Evolutionary conservation across 2,113 vertebrate species (phyloP).

Genomic region (Pseudolaguvia tuberculata): DNA sequence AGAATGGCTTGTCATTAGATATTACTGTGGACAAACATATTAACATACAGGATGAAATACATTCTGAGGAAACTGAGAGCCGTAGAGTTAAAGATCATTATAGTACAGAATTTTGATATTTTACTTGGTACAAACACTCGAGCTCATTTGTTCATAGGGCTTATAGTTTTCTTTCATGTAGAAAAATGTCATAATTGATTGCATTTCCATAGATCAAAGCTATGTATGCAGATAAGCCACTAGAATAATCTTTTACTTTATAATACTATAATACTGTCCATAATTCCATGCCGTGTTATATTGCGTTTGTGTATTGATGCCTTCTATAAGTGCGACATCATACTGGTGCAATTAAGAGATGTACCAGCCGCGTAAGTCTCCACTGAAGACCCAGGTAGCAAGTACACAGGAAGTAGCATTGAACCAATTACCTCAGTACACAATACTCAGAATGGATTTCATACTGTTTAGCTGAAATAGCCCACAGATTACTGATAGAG

Average conservation of each 20-base stretch:
- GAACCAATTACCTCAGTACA: background rate
- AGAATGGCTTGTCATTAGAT: conserved; percentile 42
- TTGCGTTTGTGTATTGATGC: too few species aligned
- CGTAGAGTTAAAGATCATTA: background rate
- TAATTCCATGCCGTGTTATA: too few species aligned
- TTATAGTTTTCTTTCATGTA: background rate
- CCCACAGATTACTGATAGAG: background rate
- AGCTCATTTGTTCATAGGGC: background rate
- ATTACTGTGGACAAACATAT: conserved; percentile 30
- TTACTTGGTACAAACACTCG: background rate
- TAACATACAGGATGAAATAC: conserved; percentile 20
- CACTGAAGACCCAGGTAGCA: too few species aligned
- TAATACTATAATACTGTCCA: too few species aligned
- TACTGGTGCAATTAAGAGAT: too few species aligned
- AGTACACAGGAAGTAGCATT: too few species aligned
- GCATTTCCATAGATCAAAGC: background rate
- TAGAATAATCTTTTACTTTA: too few species aligned
- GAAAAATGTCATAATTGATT: background rate
- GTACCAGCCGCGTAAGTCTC: too few species aligned
- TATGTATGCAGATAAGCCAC: background rate
- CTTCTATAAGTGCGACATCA: too few species aligned
- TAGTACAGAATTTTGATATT: background rate
- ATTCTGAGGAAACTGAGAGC: background rate
- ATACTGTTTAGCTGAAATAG: background rate
- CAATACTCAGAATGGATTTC: background rate